A percentile compares a stretch with the other conserved stretches of the same genome.
These are phyloP conservation scores for Panzeria rudis DNA, from an alignment of 2,888 invertebrate genomes.

Conservation along the genomic window DNA sequence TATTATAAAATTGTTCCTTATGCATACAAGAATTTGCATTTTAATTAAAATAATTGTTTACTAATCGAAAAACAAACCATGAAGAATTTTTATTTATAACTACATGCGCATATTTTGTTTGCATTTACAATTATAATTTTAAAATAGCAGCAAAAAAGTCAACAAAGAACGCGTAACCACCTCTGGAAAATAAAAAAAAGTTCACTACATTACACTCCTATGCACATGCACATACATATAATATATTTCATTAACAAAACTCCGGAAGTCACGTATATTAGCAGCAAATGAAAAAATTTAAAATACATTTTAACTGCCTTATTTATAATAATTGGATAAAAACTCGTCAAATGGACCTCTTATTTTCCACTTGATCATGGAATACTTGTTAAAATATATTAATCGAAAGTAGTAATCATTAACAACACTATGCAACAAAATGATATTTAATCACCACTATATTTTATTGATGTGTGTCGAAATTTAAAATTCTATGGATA, in stretches of 20 bases:
- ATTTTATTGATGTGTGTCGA: too few species aligned
- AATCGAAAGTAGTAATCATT: too few species aligned
- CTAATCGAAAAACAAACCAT: not conserved
- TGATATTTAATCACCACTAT: too few species aligned
- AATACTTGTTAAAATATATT: too few species aligned
- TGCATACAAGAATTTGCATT: too few species aligned
- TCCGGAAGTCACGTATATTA: slow-evolving; percentile 39
- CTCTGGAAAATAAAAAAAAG: not conserved
- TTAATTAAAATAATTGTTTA: not conserved
- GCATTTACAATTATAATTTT: slow-evolving; percentile 18
- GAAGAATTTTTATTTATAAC: not conserved
- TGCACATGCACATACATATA: not conserved
- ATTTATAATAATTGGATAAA: too few species aligned
- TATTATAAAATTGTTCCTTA: too few species aligned
- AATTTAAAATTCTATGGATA: too few species aligned
- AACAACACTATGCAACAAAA: too few species aligned
- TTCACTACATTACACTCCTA: not conserved
- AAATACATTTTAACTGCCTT: too few species aligned
- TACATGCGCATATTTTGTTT: not conserved
- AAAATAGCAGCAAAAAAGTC: not conserved
- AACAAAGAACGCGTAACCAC: not conserved
- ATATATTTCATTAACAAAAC: not conserved
- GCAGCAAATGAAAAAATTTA: slow-evolving; percentile 1
- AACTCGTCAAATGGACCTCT: too few species aligned
- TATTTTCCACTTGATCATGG: too few species aligned